Evolutionary conservation across 2,888 invertebrate species (phyloP), one percentile per base, ranked within the genome.

Genomic region (Caenorhabditis auriculariae): DNA sequence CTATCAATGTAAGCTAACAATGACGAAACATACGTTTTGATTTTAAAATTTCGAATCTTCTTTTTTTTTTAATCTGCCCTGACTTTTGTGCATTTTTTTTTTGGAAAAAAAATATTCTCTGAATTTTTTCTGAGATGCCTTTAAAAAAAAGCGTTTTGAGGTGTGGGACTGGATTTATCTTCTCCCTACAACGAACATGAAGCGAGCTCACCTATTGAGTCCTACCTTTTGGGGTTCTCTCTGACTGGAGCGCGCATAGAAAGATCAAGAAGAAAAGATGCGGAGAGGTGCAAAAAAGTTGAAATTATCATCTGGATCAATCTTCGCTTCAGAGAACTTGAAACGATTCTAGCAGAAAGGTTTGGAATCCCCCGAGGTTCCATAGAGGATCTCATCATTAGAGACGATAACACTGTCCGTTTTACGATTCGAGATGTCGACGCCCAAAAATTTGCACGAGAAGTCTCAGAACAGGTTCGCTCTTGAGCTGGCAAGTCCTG

Each of bases 211-310:
- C 55, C 65, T 3, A 46, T 51, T 17, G 72, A 71, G 46, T 54
- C 68, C 4, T 68, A 72, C 52, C 59, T 70, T 39, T 54, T 77
- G 23, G 74, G 72, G 9, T 77, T 77, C 44, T 54, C 68, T 12
- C 59, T 77, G 9, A 66, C 68, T 1, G 77, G 77, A 38, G 68
- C 68, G n/a, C 53, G 58, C 19, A 57, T 66, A 24, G 49, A 62
- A 17, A 38, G 19, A 17, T 42, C 56, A 7, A 64, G 67, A 37
- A 63, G 54, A 19, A 49, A 60, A 28, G 68, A 57, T 24, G 60
- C 66, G 37, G 69, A 74, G 46, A 59, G 57, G 65, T 65, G 43
- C 26, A 46, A 27, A 28, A 24, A 45, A 1, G 23, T 24, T 26
- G 27, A 43, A 57, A 21, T 21, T 15, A 21, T 15, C 3, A 4